phyloP scores from a whole-genome alignment of 2,113 vertebrate genomes.

The Anthoscopus minutus region DNA sequence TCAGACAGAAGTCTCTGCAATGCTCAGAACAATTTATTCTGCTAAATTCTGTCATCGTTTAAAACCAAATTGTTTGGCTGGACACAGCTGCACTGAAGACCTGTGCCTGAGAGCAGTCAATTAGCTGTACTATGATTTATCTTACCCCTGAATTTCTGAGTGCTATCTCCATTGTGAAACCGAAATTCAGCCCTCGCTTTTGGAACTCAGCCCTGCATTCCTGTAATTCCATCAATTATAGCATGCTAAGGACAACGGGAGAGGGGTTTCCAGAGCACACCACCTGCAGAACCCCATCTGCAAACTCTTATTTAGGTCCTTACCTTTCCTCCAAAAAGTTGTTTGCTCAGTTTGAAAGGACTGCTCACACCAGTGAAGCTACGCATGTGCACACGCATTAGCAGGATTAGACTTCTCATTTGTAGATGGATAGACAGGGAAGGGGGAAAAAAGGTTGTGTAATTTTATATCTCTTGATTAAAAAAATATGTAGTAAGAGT shows the following conservation, averaged over 20 bases:
- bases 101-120: not conserved
- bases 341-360: not conserved
- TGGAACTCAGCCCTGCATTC: not conserved
- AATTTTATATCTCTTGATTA: not conserved
- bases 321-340: not conserved
- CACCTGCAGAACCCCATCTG: not conserved
- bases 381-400: not conserved
- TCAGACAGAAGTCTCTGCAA: not conserved
- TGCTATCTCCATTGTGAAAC: not conserved
- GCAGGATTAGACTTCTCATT: not conserved
- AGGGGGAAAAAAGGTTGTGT: not conserved
- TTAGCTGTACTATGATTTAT: not conserved
- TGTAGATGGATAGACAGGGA: not conserved
- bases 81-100: not conserved
- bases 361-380: not conserved
- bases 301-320: not conserved
- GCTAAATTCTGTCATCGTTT: not conserved
- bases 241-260: not conserved
- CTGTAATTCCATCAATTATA: not conserved
- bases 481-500: not conserved
- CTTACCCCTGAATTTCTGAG: not conserved
- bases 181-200: not conserved
- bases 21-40: not conserved
- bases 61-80: not conserved
- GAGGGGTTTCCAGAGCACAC: not conserved